Evolutionary conservation across 1,140 invertebrate genomes (phyloP).

Genomic region (Drosophila teissieri): DNA sequence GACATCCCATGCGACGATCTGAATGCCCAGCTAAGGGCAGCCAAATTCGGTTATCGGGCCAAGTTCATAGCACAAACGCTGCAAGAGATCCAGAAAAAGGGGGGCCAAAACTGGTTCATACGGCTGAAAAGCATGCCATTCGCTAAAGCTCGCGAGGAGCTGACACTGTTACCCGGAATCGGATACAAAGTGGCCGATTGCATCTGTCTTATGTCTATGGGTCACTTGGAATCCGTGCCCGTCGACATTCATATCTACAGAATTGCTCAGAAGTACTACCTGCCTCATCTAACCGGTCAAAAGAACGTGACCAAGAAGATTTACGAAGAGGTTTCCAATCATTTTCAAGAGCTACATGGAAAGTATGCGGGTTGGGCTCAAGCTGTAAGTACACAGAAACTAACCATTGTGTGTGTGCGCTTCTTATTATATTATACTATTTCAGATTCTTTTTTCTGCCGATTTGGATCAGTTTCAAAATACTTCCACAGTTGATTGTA

Average conservation of each 20-base stretch:
- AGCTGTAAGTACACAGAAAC: conserved; percentile 87
- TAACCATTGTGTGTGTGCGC: not conserved
- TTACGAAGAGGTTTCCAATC: conserved; percentile 93
- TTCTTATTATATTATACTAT: not conserved
- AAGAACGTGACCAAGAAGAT: conserved; percentile 94
- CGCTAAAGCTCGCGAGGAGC: conserved; percentile 88
- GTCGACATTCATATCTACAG: conserved; percentile 99
- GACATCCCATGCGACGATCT: conserved; percentile 84
- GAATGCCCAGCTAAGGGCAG: conserved; percentile 89
- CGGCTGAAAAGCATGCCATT: conserved; percentile 89
- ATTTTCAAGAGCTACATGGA: conserved; percentile 94
- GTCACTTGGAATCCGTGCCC: conserved; percentile 94
- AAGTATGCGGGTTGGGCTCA: conserved; percentile 97
- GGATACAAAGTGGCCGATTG: conserved; percentile 99
- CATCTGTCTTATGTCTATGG: conserved; percentile 98
- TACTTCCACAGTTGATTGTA: not conserved
- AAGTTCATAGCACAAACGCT: conserved; percentile 93
- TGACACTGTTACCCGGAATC: conserved; percentile 93
- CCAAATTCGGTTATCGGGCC: conserved; percentile 97
- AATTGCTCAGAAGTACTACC: conserved; percentile 92
- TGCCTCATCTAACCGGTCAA: conserved; percentile 90
- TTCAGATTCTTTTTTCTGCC: conserved; percentile 30
- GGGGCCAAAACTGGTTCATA: conserved; percentile 90
- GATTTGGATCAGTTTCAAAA: conserved; percentile 23
- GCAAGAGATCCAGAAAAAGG: conserved; percentile 88